Conservation (phyloP, 2,113 vertebrate genomes). For the Caranx ignobilis region DNA sequence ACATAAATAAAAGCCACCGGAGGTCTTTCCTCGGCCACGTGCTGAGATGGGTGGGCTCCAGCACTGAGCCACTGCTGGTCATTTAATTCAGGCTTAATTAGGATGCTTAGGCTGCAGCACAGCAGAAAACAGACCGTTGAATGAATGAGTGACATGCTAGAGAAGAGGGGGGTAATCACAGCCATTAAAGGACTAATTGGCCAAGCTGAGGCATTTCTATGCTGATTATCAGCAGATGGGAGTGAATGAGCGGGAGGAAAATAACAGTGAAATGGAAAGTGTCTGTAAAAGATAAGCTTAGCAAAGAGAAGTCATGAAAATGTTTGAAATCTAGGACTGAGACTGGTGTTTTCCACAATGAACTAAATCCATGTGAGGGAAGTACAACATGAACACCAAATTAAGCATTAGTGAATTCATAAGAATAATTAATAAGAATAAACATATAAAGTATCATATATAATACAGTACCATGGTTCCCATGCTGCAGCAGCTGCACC, state of each 20-base stretch:
- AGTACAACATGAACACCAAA: not conserved
- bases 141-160: conserved; percentile 70
- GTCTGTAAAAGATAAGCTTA: not conserved
- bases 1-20: conserved; percentile 43
- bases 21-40: conserved; percentile 43
- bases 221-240: conserved; percentile 61
- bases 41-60: conserved; percentile 53
- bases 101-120: conserved; percentile 60
- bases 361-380: not conserved
- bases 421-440: too few relatives aligned
- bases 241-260: conserved; percentile 14
- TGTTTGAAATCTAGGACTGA: conserved; percentile 19
- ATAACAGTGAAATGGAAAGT: conserved; percentile 12
- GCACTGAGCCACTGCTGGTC: conserved; percentile 57
- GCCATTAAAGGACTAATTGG: conserved; percentile 79
- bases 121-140: conserved; percentile 57
- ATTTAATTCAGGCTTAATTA: conserved; percentile 77
- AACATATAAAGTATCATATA: not conserved
- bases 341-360: not conserved
- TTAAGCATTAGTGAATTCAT: not conserved
- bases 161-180: conserved; percentile 62
- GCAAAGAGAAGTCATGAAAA: conserved; percentile 21
- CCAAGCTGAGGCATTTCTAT: conserved; percentile 67
- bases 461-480: not conserved
- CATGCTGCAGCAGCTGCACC: conserved; percentile 23